Base-by-base conservation (phyloP, 1,140 invertebrate species). In the Ips nitidus region DNA sequence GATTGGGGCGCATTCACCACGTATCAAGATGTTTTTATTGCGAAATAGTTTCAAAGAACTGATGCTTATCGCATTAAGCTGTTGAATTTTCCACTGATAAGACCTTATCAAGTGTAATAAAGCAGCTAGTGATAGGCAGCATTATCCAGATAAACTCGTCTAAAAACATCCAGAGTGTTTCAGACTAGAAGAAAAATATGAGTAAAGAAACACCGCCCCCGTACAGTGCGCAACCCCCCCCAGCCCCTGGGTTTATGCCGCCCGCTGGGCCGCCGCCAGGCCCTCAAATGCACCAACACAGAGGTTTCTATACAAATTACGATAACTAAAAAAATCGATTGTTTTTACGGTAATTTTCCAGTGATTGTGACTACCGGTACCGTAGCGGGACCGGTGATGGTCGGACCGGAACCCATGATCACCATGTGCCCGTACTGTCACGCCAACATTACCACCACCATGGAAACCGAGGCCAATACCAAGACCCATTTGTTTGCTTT, bases 401-500 rank as follows among this genome's bases (percentile, higher is more conserved):
- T 86, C 59, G 85, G 85, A 41, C 80, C 82, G 0, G 78, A 82
- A 1, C 75, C 84, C 2, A 78, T 82, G 43, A 68, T 72, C 5
- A 72, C 85, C 52, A 78, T 71, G 0, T 89, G 87, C 73, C 87
- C 87, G 0, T 76, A 83, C 4, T 89, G 87, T 71, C 81, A 81
- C 0, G 78, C 80, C 0, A 78, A 76, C 2, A 82, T 88, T 43
- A 70, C 75, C 0, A 85, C 85, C 0, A 76, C 73, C 42, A 77
- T 87, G 3, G 80, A 84, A n/a, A 80, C 80, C 4, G 82, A 84
- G 74, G 59, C 84, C 0, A 84, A 81, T 1, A 83, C 81, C 0
- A 86, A 84, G 73, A 88, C 87, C 3, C 87, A 89, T 73, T 70
- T 87, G 1, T 83, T 88, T 71, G 87, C 87, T 1, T 71, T 87